Evolutionary conservation across 2,797 vertebrate genomes (phyloP).

Genomic region (Acanthornis magna): DNA sequence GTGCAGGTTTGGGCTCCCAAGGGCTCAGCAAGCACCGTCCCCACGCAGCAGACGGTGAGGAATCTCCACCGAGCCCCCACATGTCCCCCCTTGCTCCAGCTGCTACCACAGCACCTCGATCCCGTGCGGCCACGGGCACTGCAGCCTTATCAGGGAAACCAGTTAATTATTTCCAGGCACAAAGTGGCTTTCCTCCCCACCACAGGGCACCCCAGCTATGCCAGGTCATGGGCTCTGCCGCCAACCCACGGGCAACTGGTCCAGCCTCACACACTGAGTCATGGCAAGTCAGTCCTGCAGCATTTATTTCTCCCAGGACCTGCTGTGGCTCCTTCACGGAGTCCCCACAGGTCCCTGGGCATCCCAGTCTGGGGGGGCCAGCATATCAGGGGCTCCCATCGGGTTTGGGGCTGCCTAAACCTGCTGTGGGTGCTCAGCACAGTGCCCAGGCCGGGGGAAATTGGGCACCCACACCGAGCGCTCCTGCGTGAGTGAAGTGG

Average conservation of each 20-base stretch:
- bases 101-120: accelerated
- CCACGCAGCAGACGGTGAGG: accelerated
- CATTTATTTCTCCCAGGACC: neutral
- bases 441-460: accelerated
- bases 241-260: neutral
- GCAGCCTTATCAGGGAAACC: neutral
- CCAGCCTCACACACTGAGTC: neutral
- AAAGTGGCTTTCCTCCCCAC: accelerated
- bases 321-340: neutral
- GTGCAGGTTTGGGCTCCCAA: neutral
- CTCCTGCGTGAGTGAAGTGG: accelerated
- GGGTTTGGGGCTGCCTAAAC: neutral
- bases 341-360: accelerated
- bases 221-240: neutral
- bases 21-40: neutral
- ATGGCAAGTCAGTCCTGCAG: accelerated
- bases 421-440: neutral
- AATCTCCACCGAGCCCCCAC: accelerated
- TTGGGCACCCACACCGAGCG: neutral
- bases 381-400: neutral
- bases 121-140: accelerated
- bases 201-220: neutral
- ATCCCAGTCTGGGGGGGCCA: accelerated
- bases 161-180: slow-evolving; percentile 43
- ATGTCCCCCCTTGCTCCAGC: accelerated